phyloP scores from a whole-genome alignment of 2,888 invertebrate species.

The Oligia latruncula region DNA sequence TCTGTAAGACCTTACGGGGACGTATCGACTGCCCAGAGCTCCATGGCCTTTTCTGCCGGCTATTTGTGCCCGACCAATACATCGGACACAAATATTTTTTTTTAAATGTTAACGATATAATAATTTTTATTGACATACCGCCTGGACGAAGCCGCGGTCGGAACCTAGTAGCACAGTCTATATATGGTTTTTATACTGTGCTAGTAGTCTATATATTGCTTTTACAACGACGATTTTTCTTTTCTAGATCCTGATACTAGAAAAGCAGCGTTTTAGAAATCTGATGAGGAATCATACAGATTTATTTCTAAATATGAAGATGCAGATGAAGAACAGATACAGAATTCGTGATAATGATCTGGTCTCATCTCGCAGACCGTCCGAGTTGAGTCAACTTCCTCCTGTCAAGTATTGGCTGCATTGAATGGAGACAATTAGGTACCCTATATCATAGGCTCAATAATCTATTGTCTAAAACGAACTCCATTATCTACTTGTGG shows the following conservation, averaged over 20 bases:
- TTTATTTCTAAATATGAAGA: constrained; percentile 39
- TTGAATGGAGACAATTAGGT: not conserved
- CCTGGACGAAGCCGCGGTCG: not conserved
- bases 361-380: not conserved
- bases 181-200: no score
- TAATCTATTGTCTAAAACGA: no score
- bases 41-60: no score
- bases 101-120: not conserved
- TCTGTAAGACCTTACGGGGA: no score
- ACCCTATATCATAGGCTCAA: no score
- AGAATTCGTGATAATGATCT: constrained; percentile 33
- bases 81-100: not conserved
- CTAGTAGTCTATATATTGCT: no score
- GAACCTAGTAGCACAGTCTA: no score
- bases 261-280: constrained; percentile 34
- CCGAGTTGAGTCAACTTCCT: constrained; percentile 9
- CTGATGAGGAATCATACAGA: constrained; percentile 34
- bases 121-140: not conserved
- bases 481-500: no score
- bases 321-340: constrained; percentile 22
- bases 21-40: no score
- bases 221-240: not conserved
- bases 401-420: constrained; percentile 10
- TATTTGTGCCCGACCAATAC: no score
- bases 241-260: constrained; percentile 38